These are phyloP conservation scores for Gymnogyps californianus DNA, from an alignment of 2,113 vertebrate species.

Conservation along the genomic window DNA sequence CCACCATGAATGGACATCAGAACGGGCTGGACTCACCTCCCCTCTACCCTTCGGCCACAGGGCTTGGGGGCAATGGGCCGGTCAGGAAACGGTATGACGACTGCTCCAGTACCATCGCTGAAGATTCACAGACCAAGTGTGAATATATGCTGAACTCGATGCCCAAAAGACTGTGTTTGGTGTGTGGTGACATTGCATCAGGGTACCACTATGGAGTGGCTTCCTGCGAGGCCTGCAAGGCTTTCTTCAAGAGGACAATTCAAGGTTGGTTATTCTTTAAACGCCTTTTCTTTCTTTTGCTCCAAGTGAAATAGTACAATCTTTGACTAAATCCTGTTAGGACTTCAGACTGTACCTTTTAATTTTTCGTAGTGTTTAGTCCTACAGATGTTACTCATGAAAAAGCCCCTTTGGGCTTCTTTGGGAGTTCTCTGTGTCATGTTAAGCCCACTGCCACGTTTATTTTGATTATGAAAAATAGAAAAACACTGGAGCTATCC, in stretches of 20 bases:
- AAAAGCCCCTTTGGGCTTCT: background rate
- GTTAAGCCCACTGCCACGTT: background rate
- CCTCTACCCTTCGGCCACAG: constrained; percentile 89
- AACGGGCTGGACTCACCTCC: constrained; percentile 98
- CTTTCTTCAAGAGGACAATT: constrained; percentile 99
- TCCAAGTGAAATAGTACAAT: background rate
- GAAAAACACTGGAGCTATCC: background rate
- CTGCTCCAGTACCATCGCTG: constrained; percentile 96
- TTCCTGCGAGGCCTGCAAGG: constrained; percentile 99
- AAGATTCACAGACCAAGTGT: constrained; percentile 99
- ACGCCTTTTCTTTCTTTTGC: background rate
- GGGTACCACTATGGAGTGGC: constrained; percentile 99
- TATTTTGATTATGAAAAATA: background rate
- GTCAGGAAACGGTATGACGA: constrained; percentile 96
- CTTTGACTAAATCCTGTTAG: background rate
- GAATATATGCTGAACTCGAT: constrained; percentile 99
- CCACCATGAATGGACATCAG: constrained; percentile 99
- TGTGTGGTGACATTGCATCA: constrained; percentile 97
- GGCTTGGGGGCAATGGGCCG: constrained; percentile 86
- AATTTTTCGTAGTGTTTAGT: background rate
- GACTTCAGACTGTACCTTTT: background rate
- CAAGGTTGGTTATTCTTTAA: constrained; percentile 88
- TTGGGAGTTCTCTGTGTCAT: background rate
- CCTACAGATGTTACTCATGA: background rate
- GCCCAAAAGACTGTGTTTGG: constrained; percentile 99